Evolutionary conservation across 2,888 invertebrate species (phyloP), one percentile per base, ranked within the genome.

Genomic region (Lydus trimaculatus): DNA sequence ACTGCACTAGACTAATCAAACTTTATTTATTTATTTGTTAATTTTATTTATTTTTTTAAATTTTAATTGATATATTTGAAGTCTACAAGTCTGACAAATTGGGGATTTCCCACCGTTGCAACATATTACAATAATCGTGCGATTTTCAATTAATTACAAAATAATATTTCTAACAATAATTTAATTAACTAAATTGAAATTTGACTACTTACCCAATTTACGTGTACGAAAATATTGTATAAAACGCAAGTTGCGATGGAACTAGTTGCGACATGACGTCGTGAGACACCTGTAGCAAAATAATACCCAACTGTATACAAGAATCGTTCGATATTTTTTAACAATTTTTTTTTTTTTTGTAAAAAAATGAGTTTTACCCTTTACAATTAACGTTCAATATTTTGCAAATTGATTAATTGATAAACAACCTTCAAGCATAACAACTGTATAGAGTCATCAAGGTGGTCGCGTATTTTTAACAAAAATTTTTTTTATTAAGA

Each of bases 121-220:
- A n/a, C n/a, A n/a, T n/a, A n/a, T n/a, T n/a, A n/a, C n/a, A n/a
- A n/a, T n/a, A n/a, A n/a, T 20, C 20, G 17, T 25, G 20, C 9
- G n/a, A 23, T 11, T 11, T 20, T 13, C 11, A 56, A 58, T 33
- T 28, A 58, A 52, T 52, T 52, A 17, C 9, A 31, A 20, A 31
- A 63, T 33, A 63, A 63, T 63, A 25, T 25, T 48, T 17, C n/a
- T 1, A 43, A 25, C 9, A 48, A 63, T 17, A 15, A 17, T 25
- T 17, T 0, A 20, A 48, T 20, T 39, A 28, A 23, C 8, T 31
- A 65, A 48, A 25, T 13, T 17, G 23, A 63, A 23, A 58, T 60
- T 64, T 61, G 63, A 31, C 13, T 58, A 82, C 82, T 81, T 76
- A 83, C 83, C 83, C 56, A 81, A 78, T 79, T 82, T 79, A 83